These are phyloP conservation scores for Pachycephala philippinensis DNA, from an alignment of 2,113 vertebrate species.

Conservation along the genomic window DNA sequence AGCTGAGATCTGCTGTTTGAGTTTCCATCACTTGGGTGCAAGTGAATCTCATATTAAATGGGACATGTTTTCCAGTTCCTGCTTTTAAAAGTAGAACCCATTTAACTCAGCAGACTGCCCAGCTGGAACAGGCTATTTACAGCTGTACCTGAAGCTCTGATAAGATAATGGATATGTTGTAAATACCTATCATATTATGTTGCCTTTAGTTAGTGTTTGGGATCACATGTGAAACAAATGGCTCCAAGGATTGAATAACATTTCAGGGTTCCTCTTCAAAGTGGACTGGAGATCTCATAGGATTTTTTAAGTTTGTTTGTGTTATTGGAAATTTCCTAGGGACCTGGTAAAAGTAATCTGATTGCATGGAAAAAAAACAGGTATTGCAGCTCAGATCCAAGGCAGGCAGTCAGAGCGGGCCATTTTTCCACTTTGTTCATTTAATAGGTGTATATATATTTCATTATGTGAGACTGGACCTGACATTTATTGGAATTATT, in stretches of 20 bases:
- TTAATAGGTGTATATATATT: neutral
- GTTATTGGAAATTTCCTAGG: neutral
- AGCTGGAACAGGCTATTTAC: constrained; percentile 52
- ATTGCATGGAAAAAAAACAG: neutral
- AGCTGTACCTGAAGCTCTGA: constrained; percentile 58
- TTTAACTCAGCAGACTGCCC: constrained; percentile 48
- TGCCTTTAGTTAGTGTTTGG: constrained; percentile 32
- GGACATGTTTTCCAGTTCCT: constrained; percentile 1
- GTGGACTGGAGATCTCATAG: neutral
- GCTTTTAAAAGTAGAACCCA: constrained; percentile 56
- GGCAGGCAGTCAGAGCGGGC: neutral
- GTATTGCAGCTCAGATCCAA: neutral
- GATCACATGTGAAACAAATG: constrained; percentile 4
- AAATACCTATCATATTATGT: constrained; percentile 60
- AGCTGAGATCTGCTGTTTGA: neutral
- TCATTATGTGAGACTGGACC: neutral
- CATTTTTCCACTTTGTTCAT: neutral
- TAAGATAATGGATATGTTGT: constrained; percentile 64
- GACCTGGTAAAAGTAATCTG: neutral
- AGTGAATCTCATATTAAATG: constrained; percentile 17
- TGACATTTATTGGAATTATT: constrained; percentile 20
- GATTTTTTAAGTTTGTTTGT: neutral
- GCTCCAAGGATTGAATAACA: constrained; percentile 12
- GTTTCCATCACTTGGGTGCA: neutral
- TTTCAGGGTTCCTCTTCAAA: neutral